phyloP scores from a whole-genome alignment of 2,888 invertebrate genomes.

The Galerucella pusilla region DNA sequence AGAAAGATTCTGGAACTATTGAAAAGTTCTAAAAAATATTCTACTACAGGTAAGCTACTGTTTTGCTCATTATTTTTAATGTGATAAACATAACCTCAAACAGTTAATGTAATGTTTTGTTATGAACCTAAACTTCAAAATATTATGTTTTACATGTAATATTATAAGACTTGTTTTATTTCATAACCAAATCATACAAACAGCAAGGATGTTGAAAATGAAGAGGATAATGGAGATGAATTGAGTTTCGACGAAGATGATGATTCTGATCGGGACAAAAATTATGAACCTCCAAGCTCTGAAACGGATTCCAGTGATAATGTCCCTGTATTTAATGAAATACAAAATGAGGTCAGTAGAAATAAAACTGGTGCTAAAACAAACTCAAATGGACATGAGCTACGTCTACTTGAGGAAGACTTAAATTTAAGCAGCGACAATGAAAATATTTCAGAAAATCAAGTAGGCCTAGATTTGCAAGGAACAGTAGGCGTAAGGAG shows the following conservation, averaged over 20 bases:
- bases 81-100: constrained; percentile 23
- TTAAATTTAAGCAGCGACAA: constrained; percentile 25
- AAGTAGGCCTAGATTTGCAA: constrained; percentile 26
- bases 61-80: constrained; percentile 23
- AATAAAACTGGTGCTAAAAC: constrained; percentile 26
- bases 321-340: constrained; percentile 25
- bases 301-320: constrained; percentile 22
- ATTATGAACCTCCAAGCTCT: constrained; percentile 22
- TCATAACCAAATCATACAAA: constrained; percentile 23
- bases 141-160: constrained; percentile 26
- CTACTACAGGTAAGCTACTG: constrained; percentile 26
- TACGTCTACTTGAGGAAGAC: constrained; percentile 24
- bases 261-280: constrained; percentile 22
- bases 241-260: constrained; percentile 25
- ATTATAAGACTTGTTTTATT: constrained; percentile 24
- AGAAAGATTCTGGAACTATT: constrained; percentile 26
- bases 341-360: constrained; percentile 25
- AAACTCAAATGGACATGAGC: constrained; percentile 24
- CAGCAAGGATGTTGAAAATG: constrained; percentile 26
- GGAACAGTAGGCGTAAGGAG: constrained; percentile 26
- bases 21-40: constrained; percentile 26
- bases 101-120: constrained; percentile 22
- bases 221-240: constrained; percentile 25
- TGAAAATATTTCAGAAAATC: constrained; percentile 27
- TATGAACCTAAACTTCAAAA: constrained; percentile 23